Percentiles rank a stretch among this genome's conserved stretches.
Conservation (phyloP, 2,113 vertebrate genomes). For the Sorex fumeus region DNA sequence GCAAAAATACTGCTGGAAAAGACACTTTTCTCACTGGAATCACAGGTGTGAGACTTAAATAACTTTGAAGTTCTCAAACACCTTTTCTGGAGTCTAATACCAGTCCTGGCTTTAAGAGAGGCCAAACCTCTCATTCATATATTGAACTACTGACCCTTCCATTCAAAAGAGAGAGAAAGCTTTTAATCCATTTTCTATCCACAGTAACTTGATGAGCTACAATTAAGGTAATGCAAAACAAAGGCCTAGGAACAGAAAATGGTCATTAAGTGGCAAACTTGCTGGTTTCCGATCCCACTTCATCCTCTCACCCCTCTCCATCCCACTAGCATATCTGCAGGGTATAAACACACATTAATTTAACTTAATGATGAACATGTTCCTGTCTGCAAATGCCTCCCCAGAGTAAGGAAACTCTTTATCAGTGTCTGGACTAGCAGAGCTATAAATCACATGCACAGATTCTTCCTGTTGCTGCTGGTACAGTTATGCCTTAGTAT, state of each 20-base stretch:
- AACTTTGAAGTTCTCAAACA: neutral
- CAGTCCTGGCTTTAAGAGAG: constrained; percentile 5
- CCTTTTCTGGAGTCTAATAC: neutral
- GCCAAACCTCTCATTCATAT: neutral
- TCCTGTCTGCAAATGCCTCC: constrained; percentile 54
- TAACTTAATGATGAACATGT: neutral
- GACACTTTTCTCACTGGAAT: neutral
- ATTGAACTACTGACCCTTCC: constrained; percentile 23
- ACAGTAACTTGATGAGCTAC: neutral
- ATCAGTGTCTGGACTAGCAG: constrained; percentile 19
- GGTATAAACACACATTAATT: neutral
- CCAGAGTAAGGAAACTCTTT: constrained; percentile 36
- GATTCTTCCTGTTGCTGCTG: constrained; percentile 33
- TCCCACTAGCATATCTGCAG: neutral
- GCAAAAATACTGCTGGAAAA: constrained; percentile 1
- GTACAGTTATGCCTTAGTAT: neutral
- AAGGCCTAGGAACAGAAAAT: constrained; percentile 27
- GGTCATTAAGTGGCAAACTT: neutral
- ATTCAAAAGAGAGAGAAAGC: constrained; percentile 63
- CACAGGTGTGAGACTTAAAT: neutral
- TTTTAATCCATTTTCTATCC: constrained; percentile 30
- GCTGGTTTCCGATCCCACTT: neutral
- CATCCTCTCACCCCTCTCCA: neutral
- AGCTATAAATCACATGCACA: constrained; percentile 19
- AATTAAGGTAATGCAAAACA: neutral